These are phyloP conservation scores for Halcyon smyrnensis DNA, from an alignment of 2,797 vertebrate species.

Conservation along the genomic window DNA sequence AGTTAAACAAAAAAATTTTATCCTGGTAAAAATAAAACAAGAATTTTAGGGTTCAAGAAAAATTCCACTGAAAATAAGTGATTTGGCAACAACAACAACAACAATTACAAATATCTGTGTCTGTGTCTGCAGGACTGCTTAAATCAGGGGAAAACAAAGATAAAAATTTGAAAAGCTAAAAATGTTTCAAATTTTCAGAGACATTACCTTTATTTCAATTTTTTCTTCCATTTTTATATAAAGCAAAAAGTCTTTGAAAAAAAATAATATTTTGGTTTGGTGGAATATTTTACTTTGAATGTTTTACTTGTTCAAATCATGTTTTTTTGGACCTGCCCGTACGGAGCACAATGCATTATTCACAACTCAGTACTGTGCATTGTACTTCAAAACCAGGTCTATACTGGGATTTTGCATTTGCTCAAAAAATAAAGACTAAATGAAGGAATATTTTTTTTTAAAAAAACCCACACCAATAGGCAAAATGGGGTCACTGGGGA, in stretches of 20 bases:
- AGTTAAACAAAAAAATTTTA: not conserved
- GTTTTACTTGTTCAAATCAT: not conserved
- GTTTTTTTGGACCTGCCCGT: not conserved
- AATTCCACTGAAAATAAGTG: not conserved
- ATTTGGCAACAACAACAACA: not conserved
- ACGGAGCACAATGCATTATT: not conserved
- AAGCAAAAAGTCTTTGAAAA: not conserved
- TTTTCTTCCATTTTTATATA: not conserved
- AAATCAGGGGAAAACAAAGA: not conserved
- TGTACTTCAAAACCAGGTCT: not conserved
- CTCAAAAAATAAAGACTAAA: not conserved
- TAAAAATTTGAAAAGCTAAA: not conserved
- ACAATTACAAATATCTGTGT: not conserved
- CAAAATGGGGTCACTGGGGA: not conserved
- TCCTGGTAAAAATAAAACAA: not conserved
- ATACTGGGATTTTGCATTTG: not conserved
- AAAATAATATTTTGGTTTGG: not conserved
- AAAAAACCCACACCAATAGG: not conserved
- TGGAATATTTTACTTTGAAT: not conserved
- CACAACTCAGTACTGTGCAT: not conserved
- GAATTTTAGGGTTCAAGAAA: not conserved
- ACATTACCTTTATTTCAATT: not conserved
- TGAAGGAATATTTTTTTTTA: not conserved
- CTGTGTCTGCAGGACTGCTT: not conserved
- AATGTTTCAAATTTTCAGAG: not conserved